Conservation (phyloP, 2,797 vertebrate species). For the Brachyalestes nurse region DNA sequence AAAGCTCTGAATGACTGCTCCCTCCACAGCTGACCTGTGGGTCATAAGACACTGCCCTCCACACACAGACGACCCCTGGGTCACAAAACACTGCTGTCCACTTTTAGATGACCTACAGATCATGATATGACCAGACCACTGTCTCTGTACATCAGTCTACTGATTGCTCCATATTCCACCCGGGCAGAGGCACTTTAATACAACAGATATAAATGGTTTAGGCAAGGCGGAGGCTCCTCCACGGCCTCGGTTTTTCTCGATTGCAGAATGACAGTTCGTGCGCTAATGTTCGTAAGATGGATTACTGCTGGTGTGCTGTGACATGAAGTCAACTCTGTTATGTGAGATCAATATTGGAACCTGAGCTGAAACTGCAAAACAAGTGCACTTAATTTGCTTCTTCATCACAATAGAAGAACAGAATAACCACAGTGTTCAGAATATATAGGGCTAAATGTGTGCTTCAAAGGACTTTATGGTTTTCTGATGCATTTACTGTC, state of each 20-base stretch:
- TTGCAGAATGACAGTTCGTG: not conserved
- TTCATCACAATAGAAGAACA: not conserved
- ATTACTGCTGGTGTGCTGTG: not conserved
- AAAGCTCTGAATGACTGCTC: not conserved
- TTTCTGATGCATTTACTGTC: too few species aligned
- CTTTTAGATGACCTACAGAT: not conserved
- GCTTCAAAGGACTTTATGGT: not conserved
- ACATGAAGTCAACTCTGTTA: constrained; percentile 2
- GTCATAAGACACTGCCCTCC: constrained; percentile 4
- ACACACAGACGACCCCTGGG: not conserved
- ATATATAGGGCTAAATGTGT: not conserved
- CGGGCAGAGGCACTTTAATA: not conserved
- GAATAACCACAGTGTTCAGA: too few species aligned
- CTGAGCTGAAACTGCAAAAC: not conserved
- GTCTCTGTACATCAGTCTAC: not conserved
- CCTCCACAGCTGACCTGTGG: not conserved
- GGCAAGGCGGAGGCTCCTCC: not conserved
- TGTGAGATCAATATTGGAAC: not conserved
- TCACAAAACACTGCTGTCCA: not conserved
- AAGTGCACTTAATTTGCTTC: not conserved
- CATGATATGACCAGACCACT: constrained; percentile 12
- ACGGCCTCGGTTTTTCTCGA: too few species aligned
- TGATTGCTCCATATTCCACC: not conserved
- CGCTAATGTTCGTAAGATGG: not conserved
- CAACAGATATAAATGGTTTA: not conserved